phyloP scores from a whole-genome alignment of 2,797 vertebrate species.

The Coracias cyanogaster region DNA sequence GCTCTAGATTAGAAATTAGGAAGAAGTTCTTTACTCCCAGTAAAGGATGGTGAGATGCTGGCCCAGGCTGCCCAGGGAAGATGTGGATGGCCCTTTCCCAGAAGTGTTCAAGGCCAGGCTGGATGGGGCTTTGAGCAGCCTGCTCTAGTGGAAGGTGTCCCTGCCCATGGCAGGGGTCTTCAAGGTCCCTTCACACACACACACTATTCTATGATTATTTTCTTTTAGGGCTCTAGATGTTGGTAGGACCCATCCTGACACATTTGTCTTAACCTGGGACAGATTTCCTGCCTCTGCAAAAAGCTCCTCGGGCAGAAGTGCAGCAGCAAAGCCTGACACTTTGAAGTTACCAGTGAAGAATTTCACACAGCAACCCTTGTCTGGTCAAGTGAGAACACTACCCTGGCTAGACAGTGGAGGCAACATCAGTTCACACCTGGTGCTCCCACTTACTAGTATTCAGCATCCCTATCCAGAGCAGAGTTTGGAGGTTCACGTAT shows the following conservation, averaged over 20 bases:
- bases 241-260: too few species aligned
- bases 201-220: background rate
- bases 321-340: background rate
- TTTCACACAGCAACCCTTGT: background rate
- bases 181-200: background rate
- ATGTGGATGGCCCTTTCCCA: too few species aligned
- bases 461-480: background rate
- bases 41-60: background rate
- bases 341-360: background rate
- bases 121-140: too few species aligned
- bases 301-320: background rate
- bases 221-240: background rate
- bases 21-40: too few species aligned
- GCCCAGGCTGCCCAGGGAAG: background rate
- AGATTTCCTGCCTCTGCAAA: background rate
- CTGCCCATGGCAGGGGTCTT: background rate
- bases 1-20: background rate
- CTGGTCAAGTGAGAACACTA: rapidly evolving
- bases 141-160: too few species aligned
- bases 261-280: background rate
- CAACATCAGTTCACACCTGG: too few species aligned
- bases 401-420: background rate
- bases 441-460: background rate
- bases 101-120: too few species aligned
- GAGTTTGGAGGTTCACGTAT: background rate